A percentile compares a stretch with the other conserved stretches of the same genome.
These are phyloP conservation scores for Metridium senile DNA, from an alignment of 92 coral and sea anemone species.

Conservation along the genomic window DNA sequence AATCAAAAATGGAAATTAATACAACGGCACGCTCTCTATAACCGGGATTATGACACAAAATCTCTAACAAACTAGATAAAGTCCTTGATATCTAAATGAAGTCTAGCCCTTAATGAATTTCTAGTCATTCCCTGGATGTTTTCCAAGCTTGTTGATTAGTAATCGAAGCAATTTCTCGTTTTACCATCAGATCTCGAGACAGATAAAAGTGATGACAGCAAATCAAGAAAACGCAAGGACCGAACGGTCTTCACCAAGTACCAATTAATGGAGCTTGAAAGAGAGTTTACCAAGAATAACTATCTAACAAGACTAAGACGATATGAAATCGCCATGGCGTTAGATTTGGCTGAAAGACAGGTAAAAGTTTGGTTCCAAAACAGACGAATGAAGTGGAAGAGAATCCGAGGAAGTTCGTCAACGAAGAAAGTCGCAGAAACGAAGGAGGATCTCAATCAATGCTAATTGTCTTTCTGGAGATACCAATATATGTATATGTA, in stretches of 20 bases:
- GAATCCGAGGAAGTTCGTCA: constrained; percentile 71
- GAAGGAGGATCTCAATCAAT: constrained; percentile 26
- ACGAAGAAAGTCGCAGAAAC: constrained; percentile 50
- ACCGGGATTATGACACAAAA: too few relatives aligned
- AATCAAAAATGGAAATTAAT: too few relatives aligned
- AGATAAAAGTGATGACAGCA: constrained; percentile 38
- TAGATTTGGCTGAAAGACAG: constrained; percentile 81
- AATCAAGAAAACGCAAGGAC: constrained; percentile 69
- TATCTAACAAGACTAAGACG: constrained; percentile 77
- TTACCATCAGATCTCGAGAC: constrained; percentile 46
- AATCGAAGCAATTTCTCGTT: constrained; percentile 13
- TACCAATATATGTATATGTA: too few relatives aligned
- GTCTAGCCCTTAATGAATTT: too few relatives aligned
- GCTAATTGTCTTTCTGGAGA: not conserved
- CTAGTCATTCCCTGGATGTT: not conserved
- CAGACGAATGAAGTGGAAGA: constrained; percentile 88
- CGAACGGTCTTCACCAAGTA: constrained; percentile 85
- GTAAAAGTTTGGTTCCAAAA: constrained; percentile 92
- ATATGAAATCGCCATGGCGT: constrained; percentile 76
- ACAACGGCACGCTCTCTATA: too few relatives aligned
- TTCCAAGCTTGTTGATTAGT: not conserved
- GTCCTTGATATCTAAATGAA: too few relatives aligned
- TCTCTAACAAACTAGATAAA: too few relatives aligned
- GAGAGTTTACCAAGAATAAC: constrained; percentile 76
- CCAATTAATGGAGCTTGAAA: constrained; percentile 73